Base-by-base conservation (phyloP, 2,797 vertebrate genomes). In the Phrynocephalus forsythii region DNA sequence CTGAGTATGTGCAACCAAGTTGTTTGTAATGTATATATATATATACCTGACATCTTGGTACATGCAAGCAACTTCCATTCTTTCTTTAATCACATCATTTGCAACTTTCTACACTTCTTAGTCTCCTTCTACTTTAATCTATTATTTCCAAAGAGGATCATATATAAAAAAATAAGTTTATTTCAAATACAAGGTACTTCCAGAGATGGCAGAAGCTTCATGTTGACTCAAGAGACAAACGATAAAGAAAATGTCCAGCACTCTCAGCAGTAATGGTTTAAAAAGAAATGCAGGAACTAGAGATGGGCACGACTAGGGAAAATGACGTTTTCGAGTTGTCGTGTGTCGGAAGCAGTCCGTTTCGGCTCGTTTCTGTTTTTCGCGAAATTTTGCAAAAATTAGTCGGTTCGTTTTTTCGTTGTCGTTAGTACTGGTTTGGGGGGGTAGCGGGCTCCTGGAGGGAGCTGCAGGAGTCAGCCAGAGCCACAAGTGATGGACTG, bases 161-260 rank as follows among this genome's bases (percentile, higher is more conserved):
- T 56, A 28, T 92, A 86, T 18, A 44, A 52, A 85, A 83, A 85
- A 83, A 85, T 30, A 3, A 86, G 6, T 5, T 77, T 77, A 33
- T 85, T 38, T 87, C 13, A 90, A 90, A 28, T 1, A 72, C 24
- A 85, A 16, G 87, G 75, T 85, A 44, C 79, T 60, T 60, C 52
- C 84, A 44, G 86, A 26, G 86, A 66, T 30, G 1, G 86, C 79
- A 90, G 6, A 26, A 33, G 81, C 82, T 6, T 20, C 76, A 84
- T 60, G 6, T n/a, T 8, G 18, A 71, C 67, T 69, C 66, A 71
- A 50, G 48, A 83, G 30, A 88, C n/a, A 79, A 87, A 52, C 69
- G 24, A 33, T 69, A 63, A 52, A 24, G 68, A n/a, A 52, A 5
- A 90, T 71, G 77, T 80, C 0, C 66, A 3, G 52, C 81, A 90